Evolutionary conservation across 2,113 vertebrate species (phyloP).

Genomic region (Helogale parvula): DNA sequence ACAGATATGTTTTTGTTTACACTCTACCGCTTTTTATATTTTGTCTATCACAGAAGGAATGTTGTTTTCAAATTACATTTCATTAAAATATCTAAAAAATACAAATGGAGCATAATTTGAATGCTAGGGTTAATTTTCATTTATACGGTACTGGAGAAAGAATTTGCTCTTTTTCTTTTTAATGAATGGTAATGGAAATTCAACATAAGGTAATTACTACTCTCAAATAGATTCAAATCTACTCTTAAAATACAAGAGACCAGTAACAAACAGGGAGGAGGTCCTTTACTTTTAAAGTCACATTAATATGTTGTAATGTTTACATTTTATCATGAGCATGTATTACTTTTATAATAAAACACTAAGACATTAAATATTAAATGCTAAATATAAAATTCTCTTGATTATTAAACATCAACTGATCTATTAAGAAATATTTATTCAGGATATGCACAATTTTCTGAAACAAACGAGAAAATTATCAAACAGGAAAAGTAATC

Average conservation of each 20-base stretch:
- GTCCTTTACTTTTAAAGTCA: slow-evolving; percentile 22
- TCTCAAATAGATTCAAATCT: not conserved
- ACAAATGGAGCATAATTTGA: slow-evolving; percentile 18
- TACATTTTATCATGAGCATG: not conserved
- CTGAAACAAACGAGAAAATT: slow-evolving; percentile 50
- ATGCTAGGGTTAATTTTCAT: not conserved
- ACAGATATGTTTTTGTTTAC: not conserved
- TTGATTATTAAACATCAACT: slow-evolving; percentile 36
- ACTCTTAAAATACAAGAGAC: slow-evolving; percentile 17
- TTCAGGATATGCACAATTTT: slow-evolving; percentile 7
- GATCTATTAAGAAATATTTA: not conserved
- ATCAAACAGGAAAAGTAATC: not conserved
- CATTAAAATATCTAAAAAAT: slow-evolving; percentile 8
- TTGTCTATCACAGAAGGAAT: not conserved
- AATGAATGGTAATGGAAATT: slow-evolving; percentile 29
- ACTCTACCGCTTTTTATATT: not conserved
- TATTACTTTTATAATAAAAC: slow-evolving; percentile 4
- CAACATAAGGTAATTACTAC: not conserved
- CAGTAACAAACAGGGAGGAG: not conserved
- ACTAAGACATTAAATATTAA: not conserved
- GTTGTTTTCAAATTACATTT: slow-evolving; percentile 27
- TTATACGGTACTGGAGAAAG: not conserved
- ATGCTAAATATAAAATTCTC: slow-evolving; percentile 25
- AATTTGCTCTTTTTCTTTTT: not conserved
- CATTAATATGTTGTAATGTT: not conserved